Evolutionary conservation across 2,797 vertebrate species (phyloP), one percentile per base, ranked within the genome.

Genomic region (Halcyon smyrnensis): DNA sequence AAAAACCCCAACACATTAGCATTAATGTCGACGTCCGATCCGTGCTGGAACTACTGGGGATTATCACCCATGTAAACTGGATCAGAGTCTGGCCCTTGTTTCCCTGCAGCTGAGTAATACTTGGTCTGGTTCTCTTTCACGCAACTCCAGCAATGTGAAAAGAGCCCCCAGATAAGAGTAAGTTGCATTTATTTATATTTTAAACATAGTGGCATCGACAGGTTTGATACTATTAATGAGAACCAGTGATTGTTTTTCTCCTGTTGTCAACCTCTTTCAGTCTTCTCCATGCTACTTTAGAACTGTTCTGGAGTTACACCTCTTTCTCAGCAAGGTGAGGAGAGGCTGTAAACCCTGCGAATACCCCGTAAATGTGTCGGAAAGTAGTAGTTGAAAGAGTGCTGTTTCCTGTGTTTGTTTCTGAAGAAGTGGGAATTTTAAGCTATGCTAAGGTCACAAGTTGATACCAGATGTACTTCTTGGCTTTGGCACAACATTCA

Each of bases 51-150:
- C 83, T 84, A 24, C 27, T 80, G 51, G 30, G 27, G 10, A 36
- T 67, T 20, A 69, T 84, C 68, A n/a, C 28, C 67, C 50, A 6
- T 21, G 21, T 77, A 70, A 92, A 89, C 21, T 74, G 68, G 74
- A 89, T 93, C 74, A 87, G 94, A 91, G 86, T 94, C 81, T 87
- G 83, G 80, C 88, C 60, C 48, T 86, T 79, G 27, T 91, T 91
- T 88, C 43, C 51, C 39, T 86, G 64, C 87, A 79, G 39, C 53
- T 82, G 62, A 89, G 56, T 96, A 93, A 84, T 93, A 79, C 45
- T 82, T 88, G 79, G 67, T 94, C 79, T 91, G 93, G 88, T 95
- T 94, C 84, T 95, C 69, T 93, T 93, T 96, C 94, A 91, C 21
- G 6, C 93, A 82, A 94, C 74, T 95, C 89, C 70, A 95, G 77